These are phyloP conservation scores for Acanthosepion esculentum DNA, from an alignment of 2,888 invertebrate species.

Conservation along the genomic window DNA sequence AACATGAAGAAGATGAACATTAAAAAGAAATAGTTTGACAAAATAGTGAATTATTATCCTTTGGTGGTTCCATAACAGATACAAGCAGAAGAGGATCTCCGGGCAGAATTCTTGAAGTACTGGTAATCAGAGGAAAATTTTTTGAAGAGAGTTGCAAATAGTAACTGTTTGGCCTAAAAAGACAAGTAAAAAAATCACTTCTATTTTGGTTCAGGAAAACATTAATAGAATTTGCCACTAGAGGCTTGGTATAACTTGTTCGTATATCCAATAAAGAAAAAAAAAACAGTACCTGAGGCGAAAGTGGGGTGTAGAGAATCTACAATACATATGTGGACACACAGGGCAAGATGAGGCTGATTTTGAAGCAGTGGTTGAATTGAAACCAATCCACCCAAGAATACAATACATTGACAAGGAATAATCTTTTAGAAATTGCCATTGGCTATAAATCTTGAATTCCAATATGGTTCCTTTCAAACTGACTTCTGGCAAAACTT, in stretches of 20 bases:
- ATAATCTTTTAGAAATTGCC: background rate
- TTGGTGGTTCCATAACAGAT: background rate
- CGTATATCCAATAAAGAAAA: background rate
- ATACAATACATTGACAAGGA: background rate
- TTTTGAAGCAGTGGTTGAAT: background rate
- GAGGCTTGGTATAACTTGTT: background rate
- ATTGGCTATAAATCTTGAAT: background rate
- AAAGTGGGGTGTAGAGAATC: too few species aligned
- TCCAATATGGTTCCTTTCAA: background rate
- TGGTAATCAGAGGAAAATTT: background rate
- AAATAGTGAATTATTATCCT: background rate
- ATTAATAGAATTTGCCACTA: background rate
- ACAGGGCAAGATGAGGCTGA: background rate
- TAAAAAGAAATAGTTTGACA: background rate
- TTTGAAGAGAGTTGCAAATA: background rate
- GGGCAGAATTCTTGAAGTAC: background rate
- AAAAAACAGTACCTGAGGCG: too few species aligned
- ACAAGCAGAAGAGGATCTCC: background rate
- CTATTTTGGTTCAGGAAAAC: background rate
- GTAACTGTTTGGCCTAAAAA: constrained; percentile 33
- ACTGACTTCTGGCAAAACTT: background rate
- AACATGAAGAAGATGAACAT: background rate
- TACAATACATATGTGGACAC: too few species aligned
- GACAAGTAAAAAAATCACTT: background rate
- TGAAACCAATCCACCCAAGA: background rate